A percentile compares a stretch with the other conserved stretches of the same genome.
Conservation (phyloP, 2,888 invertebrate species). For the Drosophila anceps region DNA sequence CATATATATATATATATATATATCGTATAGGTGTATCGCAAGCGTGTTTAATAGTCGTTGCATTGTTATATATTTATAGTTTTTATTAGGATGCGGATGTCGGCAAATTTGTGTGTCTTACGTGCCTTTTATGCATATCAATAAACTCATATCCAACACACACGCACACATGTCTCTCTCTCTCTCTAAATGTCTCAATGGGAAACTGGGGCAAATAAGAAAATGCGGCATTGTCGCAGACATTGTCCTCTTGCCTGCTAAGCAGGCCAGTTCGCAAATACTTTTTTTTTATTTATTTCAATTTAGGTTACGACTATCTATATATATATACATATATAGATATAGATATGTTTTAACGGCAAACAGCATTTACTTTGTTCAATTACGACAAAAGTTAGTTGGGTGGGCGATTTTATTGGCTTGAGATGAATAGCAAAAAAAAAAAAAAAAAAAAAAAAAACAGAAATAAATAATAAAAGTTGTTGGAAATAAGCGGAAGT, state of each 20-base stretch:
- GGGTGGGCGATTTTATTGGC: conserved; percentile 63
- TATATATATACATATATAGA: neutral
- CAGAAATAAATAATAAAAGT: conserved; percentile 7
- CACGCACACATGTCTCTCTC: neutral
- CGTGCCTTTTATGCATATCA: conserved; percentile 64
- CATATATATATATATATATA: neutral
- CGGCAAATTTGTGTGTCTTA: conserved; percentile 54
- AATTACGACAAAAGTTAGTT: conserved; percentile 68
- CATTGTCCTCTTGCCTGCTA: conserved; percentile 37
- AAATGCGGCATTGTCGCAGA: conserved; percentile 41
- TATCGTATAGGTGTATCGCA: neutral
- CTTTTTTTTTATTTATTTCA: conserved; percentile 15
- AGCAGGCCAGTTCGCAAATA: conserved; percentile 39
- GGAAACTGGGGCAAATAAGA: conserved; percentile 60
- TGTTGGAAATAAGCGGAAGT: conserved; percentile 51
- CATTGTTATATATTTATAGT: neutral
- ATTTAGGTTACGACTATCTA: conserved; percentile 39
- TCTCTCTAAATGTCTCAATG: conserved; percentile 12
- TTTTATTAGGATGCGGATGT: conserved; percentile 67
- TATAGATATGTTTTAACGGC: conserved; percentile 54
- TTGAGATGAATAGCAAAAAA: conserved; percentile 33
- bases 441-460: neutral
- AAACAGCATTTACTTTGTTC: conserved; percentile 67
- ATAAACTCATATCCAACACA: conserved; percentile 59
- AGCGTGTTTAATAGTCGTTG: conserved; percentile 37